Base-by-base conservation (phyloP, 2,113 vertebrate genomes). In the Lycocorax pyrrhopterus region DNA sequence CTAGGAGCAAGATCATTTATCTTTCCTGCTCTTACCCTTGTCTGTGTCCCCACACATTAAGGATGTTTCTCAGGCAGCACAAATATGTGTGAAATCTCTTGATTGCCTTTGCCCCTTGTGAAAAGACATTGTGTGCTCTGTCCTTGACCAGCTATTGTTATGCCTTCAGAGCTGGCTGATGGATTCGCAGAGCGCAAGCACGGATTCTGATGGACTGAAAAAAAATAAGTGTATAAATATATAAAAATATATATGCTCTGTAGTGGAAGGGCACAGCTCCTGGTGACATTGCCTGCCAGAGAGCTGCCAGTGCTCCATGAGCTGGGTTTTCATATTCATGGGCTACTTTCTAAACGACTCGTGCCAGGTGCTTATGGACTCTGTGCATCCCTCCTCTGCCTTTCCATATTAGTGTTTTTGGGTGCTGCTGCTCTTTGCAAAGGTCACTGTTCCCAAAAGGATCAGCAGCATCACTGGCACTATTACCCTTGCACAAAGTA, bases 51-150 rank as follows among this genome's bases (percentile, higher is more conserved):
- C 81, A 84, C 94, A 83, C 95, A 96, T 97, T 97, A 97, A 96
- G 94, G 91, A 94, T 97, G 90, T 97, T 97, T 97, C 96, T 96
- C 94, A 97, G 92, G 95, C 96, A 93, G 89, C 93, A 96, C 96
- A 97, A 97, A 97, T 96, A 94, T 89, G 93, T 97, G 96, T 97
- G 96, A 97, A 97, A 97, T 97, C 93, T 97, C 94, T 93, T 96
- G 96, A 97, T 94, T 97, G 96, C 96, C 91, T 96, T 95, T 96
- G 89, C 96, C 92, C 90, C 94, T 15, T 80, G 89, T 81, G 96
- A 92, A 89, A 96, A 97, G 94, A 82, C 93, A 93, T 74, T 74
- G 95, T 90, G 39, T 56, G 93, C 89, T 91, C 92, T 96, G 96
- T 96, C 96, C 97, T 97, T 97, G 96, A 94, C 96, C 90, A 53